Evolutionary conservation across 2,113 vertebrate species (phyloP), one percentile per base, ranked within the genome.

Genomic region (Noctilio leporinus): DNA sequence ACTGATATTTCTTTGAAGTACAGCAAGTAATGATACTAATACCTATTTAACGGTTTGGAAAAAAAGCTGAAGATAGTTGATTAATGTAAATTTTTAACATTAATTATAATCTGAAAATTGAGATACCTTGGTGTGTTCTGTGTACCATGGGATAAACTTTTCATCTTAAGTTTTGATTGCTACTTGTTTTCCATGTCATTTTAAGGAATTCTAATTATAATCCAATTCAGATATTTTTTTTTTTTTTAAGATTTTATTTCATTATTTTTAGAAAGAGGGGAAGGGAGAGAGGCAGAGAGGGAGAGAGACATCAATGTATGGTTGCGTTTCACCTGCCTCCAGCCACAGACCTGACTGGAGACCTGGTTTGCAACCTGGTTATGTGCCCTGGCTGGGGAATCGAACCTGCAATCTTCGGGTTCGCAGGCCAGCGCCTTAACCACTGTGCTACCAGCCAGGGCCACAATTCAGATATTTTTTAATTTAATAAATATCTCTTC

Each of bases 41-140:
- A 22, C 38, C 47, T 65, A 57, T 55, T 82, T 89, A 82, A 47
- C 7, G 86, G 19, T 81, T 86, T 26, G 28, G n/a, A n/a, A 82
- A 93, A 81, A 93, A 91, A 91, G 15, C 35, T 88, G 19, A 76
- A 69, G 72, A 47, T 83, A 65, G 55, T 95, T 91, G 26, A 40
- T 73, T 73, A 83, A 14, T 57, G 26, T 65, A 75, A 51, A 45
- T 45, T 53, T 86, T 70, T 35, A 65, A 43, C 19, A 64, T 86
- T 40, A 73, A 64, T 86, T 40, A 73, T 77, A 72, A 81, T 82
- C 30, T 82, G 49, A 82, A 82, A 20, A 77, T 45, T 95, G 7
- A 73, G 19, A 86, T 47, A 7, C 70, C 35, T 91, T 72, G 14
- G 26, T 65, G 17, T 24, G 82, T 84, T 67, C 57, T 69, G 0